A percentile compares a stretch with the other conserved stretches of the same genome.
Conservation (phyloP, 1,140 invertebrate genomes). For the Druon quercuslanigerum region DNA sequence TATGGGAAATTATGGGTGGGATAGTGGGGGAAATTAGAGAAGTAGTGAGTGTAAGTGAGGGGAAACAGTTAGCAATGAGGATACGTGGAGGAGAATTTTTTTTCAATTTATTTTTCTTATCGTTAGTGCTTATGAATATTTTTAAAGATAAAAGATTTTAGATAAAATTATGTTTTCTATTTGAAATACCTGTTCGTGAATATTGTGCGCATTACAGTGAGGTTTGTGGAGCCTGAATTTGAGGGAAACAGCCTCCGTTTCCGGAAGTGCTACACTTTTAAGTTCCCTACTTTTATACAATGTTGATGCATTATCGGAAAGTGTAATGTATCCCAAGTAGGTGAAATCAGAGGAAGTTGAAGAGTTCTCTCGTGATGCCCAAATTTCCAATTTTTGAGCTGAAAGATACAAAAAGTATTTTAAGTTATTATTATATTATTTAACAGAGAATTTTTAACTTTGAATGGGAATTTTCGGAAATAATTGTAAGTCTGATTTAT, state of each 20-base stretch:
- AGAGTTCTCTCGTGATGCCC: slow-evolving; percentile 71
- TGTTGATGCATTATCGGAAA: slow-evolving; percentile 88
- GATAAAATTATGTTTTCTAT: no score
- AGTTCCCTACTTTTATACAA: slow-evolving; percentile 90
- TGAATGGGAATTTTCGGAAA: no score
- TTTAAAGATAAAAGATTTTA: no score
- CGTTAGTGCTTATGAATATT: no score
- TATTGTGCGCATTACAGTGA: slow-evolving; percentile 84
- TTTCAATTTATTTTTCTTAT: no score
- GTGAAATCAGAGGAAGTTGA: slow-evolving; percentile 76
- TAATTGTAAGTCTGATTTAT: no score
- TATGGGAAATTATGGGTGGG: no score
- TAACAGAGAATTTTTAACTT: no score
- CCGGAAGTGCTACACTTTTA: slow-evolving; percentile 88
- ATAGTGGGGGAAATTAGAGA: no score
- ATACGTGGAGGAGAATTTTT: no score
- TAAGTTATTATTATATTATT: not conserved
- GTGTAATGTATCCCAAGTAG: slow-evolving; percentile 86
- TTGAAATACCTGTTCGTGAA: slow-evolving; percentile 85
- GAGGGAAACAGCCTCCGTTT: slow-evolving; percentile 87
- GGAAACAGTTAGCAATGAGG: no score
- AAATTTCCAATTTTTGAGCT: slow-evolving; percentile 80
- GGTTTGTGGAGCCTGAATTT: slow-evolving; percentile 90
- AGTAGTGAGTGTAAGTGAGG: no score
- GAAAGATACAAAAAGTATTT: slow-evolving; percentile 36